phyloP scores from a whole-genome alignment of 35 echinoderm and acorn worm species.

The Lytechinus pictus region DNA sequence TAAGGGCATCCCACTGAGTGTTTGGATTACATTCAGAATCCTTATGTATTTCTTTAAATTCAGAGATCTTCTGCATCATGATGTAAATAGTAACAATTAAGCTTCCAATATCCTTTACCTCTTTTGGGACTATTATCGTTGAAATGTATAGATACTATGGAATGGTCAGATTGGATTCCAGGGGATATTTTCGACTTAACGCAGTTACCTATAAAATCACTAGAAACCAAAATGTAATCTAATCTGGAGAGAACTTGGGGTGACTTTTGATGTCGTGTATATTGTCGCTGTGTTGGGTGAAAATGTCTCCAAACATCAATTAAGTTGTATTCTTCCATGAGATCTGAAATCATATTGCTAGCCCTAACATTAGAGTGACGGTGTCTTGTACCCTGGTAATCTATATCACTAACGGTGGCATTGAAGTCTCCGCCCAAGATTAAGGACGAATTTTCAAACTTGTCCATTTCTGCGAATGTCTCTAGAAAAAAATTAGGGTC shows the following conservation, averaged over 20 bases:
- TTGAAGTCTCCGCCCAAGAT: conserved; percentile 42
- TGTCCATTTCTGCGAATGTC: conserved; percentile 34
- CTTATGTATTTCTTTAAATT: too few relatives aligned
- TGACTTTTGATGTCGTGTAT: not conserved
- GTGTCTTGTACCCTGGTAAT: conserved; percentile 46
- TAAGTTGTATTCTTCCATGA: conserved; percentile 45
- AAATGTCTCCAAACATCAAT: too few relatives aligned
- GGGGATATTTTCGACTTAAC: not conserved
- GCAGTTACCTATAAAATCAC: conserved; percentile 38
- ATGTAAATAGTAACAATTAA: too few relatives aligned
- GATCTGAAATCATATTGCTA: conserved; percentile 46
- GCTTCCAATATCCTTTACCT: too few relatives aligned
- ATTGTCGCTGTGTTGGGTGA: not conserved
- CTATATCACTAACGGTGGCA: not conserved
- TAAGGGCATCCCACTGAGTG: too few relatives aligned
- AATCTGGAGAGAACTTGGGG: too few relatives aligned
- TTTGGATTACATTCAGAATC: too few relatives aligned
- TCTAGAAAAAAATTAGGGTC: conserved; percentile 15
- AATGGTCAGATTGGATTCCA: conserved; percentile 47
- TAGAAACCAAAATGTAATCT: too few relatives aligned
- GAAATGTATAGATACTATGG: not conserved
- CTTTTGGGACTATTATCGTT: too few relatives aligned
- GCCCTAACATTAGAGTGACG: not conserved
- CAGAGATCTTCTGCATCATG: too few relatives aligned
- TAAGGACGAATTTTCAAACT: conserved; percentile 48